A percentile compares a stretch with the other conserved stretches of the same genome.
Evolutionary conservation across 1,140 invertebrate species (phyloP).

Genomic region (Battus philenor): DNA sequence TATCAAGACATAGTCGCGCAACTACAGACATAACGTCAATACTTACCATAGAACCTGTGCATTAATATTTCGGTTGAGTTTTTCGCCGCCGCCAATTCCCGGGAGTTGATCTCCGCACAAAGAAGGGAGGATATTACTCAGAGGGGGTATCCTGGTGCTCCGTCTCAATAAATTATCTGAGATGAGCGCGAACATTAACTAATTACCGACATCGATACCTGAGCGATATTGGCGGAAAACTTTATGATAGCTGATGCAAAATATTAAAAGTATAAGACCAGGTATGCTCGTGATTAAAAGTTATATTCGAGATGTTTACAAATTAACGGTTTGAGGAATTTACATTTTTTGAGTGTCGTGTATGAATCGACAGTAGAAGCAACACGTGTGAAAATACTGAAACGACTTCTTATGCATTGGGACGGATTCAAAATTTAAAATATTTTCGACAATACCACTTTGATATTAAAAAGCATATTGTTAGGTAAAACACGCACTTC

Average conservation of each 20-base stretch:
- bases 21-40: conserved; percentile 44
- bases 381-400: no score
- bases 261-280: conserved; percentile 1
- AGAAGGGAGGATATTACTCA: conserved; percentile 33
- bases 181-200: conserved; percentile 71
- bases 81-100: conserved; percentile 68
- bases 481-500: no score
- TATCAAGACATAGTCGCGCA: conserved; percentile 29
- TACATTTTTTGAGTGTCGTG: no score
- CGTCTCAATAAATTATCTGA: conserved; percentile 72
- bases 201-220: conserved; percentile 69
- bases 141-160: conserved; percentile 39
- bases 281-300: no score
- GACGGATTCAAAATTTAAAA: no score
- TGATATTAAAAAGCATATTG: no score
- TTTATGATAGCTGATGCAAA: conserved; percentile 8
- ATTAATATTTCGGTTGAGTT: conserved; percentile 75
- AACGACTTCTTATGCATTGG: no score
- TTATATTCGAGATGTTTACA: no score
- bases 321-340: no score
- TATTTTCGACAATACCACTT: no score
- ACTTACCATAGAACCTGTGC: conserved; percentile 54
- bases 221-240: conserved; percentile 22
- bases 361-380: no score
- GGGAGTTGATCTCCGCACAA: conserved; percentile 28